A percentile compares a stretch with the other conserved stretches of the same genome.
phyloP scores from a whole-genome alignment of 2,113 vertebrate genomes.

The Ceyx melanurus region DNA sequence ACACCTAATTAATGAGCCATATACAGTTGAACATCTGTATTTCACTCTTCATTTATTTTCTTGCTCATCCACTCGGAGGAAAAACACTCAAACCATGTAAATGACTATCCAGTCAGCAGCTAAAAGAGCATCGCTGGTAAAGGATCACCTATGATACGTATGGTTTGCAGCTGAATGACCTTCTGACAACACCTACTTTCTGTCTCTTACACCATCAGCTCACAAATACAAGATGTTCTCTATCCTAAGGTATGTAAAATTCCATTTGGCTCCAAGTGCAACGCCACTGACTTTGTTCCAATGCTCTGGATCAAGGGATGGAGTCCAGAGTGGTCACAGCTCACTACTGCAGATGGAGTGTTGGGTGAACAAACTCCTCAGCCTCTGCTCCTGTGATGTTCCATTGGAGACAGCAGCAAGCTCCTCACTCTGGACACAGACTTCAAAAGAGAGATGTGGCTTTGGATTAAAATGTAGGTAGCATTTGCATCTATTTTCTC shows the following conservation, averaged over 20 bases:
- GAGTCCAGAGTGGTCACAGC: neutral
- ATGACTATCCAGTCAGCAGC: neutral
- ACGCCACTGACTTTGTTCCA: neutral
- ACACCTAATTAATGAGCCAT: constrained; percentile 58
- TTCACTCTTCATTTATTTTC: constrained; percentile 60
- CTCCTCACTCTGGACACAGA: neutral
- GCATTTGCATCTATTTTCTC: no score
- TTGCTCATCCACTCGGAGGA: neutral
- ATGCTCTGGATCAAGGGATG: neutral
- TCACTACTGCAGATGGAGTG: neutral
- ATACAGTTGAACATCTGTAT: constrained; percentile 60
- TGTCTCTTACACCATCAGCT: neutral
- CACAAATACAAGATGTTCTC: neutral
- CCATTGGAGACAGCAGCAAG: neutral
- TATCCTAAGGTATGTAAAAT: neutral
- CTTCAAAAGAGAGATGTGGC: neutral
- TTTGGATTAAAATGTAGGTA: neutral
- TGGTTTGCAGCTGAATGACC: neutral
- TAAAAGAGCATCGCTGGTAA: neutral
- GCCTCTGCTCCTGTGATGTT: neutral
- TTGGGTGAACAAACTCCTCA: neutral
- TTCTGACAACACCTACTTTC: neutral
- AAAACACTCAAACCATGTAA: neutral
- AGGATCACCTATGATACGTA: neutral
- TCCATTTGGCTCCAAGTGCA: neutral